A percentile compares a stretch with the other conserved stretches of the same genome.
phyloP scores from a whole-genome alignment of 2,797 vertebrate genomes.

The Channallabes apus region DNA sequence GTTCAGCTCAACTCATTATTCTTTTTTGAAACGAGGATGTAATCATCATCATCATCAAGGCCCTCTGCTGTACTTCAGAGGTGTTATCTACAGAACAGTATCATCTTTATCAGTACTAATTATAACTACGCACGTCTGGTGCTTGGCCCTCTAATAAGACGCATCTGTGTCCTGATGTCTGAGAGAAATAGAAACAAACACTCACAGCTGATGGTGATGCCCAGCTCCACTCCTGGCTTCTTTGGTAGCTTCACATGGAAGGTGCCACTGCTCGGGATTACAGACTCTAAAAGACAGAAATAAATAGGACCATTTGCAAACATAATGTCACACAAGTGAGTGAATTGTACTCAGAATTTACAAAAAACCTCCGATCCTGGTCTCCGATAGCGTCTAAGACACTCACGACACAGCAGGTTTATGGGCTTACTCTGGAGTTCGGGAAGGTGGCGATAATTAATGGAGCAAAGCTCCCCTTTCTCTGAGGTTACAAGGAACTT shows the following conservation, averaged over 20 bases:
- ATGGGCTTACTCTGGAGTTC: slow-evolving; percentile 16
- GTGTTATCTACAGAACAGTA: neutral
- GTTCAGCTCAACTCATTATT: neutral
- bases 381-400: slow-evolving; percentile 21
- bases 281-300: slow-evolving; percentile 80
- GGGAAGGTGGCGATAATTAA: slow-evolving; percentile 8
- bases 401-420: slow-evolving; percentile 4
- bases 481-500: slow-evolving; percentile 15
- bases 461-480: slow-evolving; percentile 12
- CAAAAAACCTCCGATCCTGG: slow-evolving; percentile 2
- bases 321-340: neutral
- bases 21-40: neutral
- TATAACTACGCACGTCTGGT: neutral
- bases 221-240: slow-evolving; percentile 95
- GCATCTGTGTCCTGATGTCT: neutral
- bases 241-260: slow-evolving; percentile 98
- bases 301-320: neutral
- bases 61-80: neutral
- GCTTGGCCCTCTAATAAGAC: neutral
- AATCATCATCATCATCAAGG: neutral
- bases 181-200: slow-evolving; percentile 41
- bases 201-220: slow-evolving; percentile 99
- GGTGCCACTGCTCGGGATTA: slow-evolving; percentile 96
- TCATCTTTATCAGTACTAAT: neutral
- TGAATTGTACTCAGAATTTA: neutral